Percentiles rank a stretch among this genome's conserved stretches.
phyloP scores from a whole-genome alignment of 2,797 vertebrate genomes.

The Macropodus opercularis region DNA sequence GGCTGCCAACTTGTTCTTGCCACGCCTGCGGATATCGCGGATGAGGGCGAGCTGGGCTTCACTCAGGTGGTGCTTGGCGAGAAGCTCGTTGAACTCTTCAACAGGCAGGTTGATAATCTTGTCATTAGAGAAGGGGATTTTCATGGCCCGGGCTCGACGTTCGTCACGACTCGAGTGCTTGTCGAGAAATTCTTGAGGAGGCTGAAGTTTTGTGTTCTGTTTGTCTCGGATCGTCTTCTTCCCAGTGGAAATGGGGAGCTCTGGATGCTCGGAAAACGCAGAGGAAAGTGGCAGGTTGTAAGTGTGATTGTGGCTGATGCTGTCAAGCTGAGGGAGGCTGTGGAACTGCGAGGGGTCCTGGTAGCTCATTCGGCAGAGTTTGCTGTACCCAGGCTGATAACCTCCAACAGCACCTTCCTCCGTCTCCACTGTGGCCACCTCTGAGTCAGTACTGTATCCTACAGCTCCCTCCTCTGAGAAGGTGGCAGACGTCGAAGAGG shows the following conservation, averaged over 20 bases:
- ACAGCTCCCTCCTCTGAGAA: slow-evolving; percentile 98
- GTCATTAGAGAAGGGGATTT: slow-evolving; percentile 98
- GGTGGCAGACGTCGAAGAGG: slow-evolving; percentile 88
- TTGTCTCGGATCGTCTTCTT: slow-evolving; percentile 89
- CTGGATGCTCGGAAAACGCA: slow-evolving; percentile 80
- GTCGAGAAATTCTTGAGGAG: slow-evolving; percentile 85
- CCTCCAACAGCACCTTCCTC: slow-evolving; percentile 93
- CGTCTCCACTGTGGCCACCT: slow-evolving; percentile 87
- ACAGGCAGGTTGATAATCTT: slow-evolving; percentile 98
- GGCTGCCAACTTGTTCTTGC: slow-evolving; percentile 99
- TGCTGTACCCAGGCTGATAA: slow-evolving; percentile 95
- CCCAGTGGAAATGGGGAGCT: slow-evolving; percentile 69
- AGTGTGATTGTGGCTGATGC: slow-evolving; percentile 95
- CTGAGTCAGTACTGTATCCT: slow-evolving; percentile 98
- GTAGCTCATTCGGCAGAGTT: slow-evolving; percentile 98
- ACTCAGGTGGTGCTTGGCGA: slow-evolving; percentile 95
- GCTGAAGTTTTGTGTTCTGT: slow-evolving; percentile 78
- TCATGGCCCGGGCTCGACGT: slow-evolving; percentile 94
- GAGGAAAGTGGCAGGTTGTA: slow-evolving; percentile 93
- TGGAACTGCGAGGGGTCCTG: slow-evolving; percentile 93
- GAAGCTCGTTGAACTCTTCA: slow-evolving; percentile 98
- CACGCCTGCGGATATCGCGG: slow-evolving; percentile 94
- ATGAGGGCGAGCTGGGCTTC: slow-evolving; percentile 95
- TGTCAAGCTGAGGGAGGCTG: slow-evolving; percentile 91
- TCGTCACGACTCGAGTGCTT: slow-evolving; percentile 96